Evolutionary conservation across 92 coral and sea anemone genomes (phyloP).

Genomic region (Siderastrea radians): DNA sequence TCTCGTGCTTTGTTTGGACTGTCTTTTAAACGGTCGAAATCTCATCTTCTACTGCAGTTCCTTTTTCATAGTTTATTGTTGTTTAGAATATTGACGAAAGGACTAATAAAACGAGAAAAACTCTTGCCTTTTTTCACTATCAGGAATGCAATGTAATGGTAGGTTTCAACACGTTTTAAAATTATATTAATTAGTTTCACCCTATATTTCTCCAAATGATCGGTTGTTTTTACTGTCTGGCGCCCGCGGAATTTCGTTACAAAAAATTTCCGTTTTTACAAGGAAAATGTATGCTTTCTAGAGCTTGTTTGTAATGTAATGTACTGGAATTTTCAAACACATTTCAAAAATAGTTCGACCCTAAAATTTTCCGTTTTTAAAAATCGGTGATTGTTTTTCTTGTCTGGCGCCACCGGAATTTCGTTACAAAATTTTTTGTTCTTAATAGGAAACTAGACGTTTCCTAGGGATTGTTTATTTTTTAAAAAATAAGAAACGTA

Average conservation of each 20-base stretch:
- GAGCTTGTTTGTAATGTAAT: slow-evolving; percentile 2
- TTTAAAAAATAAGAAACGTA: no score
- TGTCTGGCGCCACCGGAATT: no score
- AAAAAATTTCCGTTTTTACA: neutral
- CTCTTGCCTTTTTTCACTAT: neutral
- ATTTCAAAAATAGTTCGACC: no score
- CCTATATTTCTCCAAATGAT: neutral
- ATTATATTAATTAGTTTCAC: neutral
- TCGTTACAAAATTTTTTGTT: no score
- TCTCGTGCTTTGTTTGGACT: no score
- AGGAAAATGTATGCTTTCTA: neutral
- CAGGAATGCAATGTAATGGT: neutral
- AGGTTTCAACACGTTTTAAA: neutral
- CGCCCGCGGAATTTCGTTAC: slow-evolving; percentile 5
- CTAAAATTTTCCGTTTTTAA: no score
- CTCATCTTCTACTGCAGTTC: no score
- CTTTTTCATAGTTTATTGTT: neutral
- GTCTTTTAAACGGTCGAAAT: no score
- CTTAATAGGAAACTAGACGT: no score
- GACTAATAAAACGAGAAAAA: neutral
- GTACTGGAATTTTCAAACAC: no score
- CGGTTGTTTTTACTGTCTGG: neutral
- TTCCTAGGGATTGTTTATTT: no score
- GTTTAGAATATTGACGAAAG: neutral
- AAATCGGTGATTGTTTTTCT: no score